Evolutionary conservation across 1,140 invertebrate species (phyloP), one percentile per base, ranked within the genome.

Genomic region (Anadara kagoshimensis): DNA sequence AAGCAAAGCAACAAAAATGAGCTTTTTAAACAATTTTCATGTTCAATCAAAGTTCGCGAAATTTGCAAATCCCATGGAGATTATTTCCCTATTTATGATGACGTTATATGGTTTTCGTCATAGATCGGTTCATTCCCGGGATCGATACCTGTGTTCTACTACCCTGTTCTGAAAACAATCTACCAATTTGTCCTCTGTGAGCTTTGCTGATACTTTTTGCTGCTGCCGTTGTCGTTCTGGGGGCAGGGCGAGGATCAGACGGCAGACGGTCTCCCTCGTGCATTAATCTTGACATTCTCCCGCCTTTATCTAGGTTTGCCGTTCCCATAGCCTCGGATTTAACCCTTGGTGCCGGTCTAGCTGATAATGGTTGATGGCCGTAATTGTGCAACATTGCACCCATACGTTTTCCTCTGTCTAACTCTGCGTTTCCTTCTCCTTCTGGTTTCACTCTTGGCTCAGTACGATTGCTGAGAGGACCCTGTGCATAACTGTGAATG

Each of bases 201-300:
- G 29, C 29, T 36, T 7, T 36, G 7, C 29, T 36, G 29, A 80
- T 85, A 36, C 66, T 61, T 54, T 81, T 79, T 14, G 81, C 83
- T 47, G 78, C 69, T 14, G 77, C 78, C 7, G 76, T 76, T n/a
- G 62, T 68, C 29, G 78, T 79, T 69, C 85, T 57, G n/a, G 79
- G 80, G 14, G 73, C 57, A 16, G 83, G 82, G 51, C 70, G 78
- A 1, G 78, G 76, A 44, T 73, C 75, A 20, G 57, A 54, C 0
- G 71, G 80, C 14, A 81, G 49, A 56, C 63, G 71, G 36, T 77
- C 75, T 16, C 76, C 76, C 49, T 86, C 85, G 53, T 85, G 78
- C 79, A 87, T 83, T 57, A 87, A 54, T 16, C 79, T 76, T 22
- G 79, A 81, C 82, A 87, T 83, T 51, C 86, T 64, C 12, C 83